These are phyloP conservation scores for Catagonus wagneri DNA, from an alignment of 2,113 vertebrate genomes.

Conservation along the genomic window DNA sequence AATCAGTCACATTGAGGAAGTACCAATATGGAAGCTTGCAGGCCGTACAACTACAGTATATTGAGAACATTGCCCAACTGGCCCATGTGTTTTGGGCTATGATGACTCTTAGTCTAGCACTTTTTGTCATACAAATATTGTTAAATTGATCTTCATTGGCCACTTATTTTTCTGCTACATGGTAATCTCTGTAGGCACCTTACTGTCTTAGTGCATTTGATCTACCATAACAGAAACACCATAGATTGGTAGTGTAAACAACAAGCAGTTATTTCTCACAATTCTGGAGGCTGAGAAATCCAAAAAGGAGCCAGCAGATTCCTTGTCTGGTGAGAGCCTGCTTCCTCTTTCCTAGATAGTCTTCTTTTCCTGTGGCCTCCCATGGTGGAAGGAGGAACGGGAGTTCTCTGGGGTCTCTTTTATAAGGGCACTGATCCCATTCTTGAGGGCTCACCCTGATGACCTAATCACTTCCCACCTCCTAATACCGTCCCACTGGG, in stretches of 20 bases:
- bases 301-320: not conserved
- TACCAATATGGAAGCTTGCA: not conserved
- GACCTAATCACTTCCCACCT: not conserved
- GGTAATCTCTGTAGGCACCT: not conserved
- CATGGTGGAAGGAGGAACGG: not conserved
- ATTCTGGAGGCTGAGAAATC: not conserved
- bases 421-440: not conserved
- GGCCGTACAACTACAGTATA: not conserved
- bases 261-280: not conserved
- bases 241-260: not conserved
- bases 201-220: not conserved
- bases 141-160: not conserved
- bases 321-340: not conserved
- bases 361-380: not conserved
- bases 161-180: not conserved
- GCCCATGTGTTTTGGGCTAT: not conserved
- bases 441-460: not conserved
- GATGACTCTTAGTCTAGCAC: not conserved
- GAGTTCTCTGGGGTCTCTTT: not conserved
- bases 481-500: not conserved
- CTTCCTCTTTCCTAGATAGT: not conserved
- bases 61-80: not conserved
- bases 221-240: not conserved
- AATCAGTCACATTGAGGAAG: not conserved
- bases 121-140: not conserved